These are phyloP conservation scores for Pelmatolapia mariae DNA, from an alignment of 2,113 vertebrate species.

Conservation along the genomic window DNA sequence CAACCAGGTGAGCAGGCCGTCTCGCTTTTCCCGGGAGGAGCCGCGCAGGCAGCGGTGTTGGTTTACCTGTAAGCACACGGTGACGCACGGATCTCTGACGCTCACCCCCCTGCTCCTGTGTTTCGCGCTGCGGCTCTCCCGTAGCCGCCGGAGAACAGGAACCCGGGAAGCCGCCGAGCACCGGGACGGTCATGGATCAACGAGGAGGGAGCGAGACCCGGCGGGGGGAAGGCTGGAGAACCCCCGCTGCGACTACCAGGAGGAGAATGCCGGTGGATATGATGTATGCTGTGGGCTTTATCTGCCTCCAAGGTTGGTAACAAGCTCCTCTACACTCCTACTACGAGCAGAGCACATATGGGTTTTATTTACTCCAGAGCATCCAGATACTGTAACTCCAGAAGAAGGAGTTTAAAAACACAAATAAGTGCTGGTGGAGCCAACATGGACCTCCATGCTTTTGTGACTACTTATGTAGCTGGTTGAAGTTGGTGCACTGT, in stretches of 20 bases:
- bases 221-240: slow-evolving; percentile 19
- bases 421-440: background rate
- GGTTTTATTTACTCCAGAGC: background rate
- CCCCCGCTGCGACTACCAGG: background rate
- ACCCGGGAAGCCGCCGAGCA: background rate
- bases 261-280: slow-evolving; percentile 11
- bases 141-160: background rate
- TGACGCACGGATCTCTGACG: slow-evolving; percentile 1
- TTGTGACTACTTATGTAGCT: background rate
- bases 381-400: background rate
- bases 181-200: slow-evolving; percentile 50
- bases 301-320: slow-evolving; percentile 67
- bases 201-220: background rate
- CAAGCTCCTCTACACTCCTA: background rate
- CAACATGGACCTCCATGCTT: slow-evolving; percentile 19
- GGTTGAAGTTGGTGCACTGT: background rate
- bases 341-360: too few relatives aligned
- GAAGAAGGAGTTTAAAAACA: background rate
- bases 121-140: background rate
- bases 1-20: slow-evolving; percentile 33
- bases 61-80: slow-evolving; percentile 25
- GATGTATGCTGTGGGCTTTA: slow-evolving; percentile 29
- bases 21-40: background rate
- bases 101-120: background rate
- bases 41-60: slow-evolving; percentile 12